Evolutionary conservation across 2,797 vertebrate species (phyloP).

Genomic region (Clarias pachynema): DNA sequence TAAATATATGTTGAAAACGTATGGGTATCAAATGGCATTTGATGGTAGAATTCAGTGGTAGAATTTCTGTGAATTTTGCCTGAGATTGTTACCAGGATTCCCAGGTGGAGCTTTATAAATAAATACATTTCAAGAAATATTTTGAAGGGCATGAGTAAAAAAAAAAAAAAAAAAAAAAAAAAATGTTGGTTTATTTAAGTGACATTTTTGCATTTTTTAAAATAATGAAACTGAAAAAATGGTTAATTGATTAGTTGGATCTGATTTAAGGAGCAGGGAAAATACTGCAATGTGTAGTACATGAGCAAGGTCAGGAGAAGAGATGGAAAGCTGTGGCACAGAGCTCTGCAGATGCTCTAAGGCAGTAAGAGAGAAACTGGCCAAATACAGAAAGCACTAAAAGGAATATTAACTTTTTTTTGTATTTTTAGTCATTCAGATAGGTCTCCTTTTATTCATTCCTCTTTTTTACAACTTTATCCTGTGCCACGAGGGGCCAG

Average conservation of each 20-base stretch:
- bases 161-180: too few relatives aligned
- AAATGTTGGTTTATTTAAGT: not conserved
- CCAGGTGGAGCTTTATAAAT: not conserved
- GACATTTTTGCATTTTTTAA: not conserved
- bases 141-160: not conserved
- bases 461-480: too few relatives aligned
- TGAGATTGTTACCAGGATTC: not conserved
- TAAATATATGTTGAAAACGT: not conserved
- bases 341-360: not conserved
- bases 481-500: too few relatives aligned
- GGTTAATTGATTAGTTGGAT: not conserved
- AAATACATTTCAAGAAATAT: not conserved
- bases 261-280: not conserved
- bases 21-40: not conserved
- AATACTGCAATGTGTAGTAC: not conserved
- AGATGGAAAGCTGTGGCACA: too few relatives aligned
- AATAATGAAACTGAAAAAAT: not conserved
- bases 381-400: not conserved
- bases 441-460: too few relatives aligned
- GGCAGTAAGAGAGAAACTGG: not conserved
- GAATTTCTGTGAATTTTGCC: not conserved
- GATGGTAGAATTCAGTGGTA: not conserved
- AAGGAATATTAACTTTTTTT: too few relatives aligned
- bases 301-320: not conserved
- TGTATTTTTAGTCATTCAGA: too few relatives aligned